phyloP scores from a whole-genome alignment of 2,888 invertebrate species.

The Scaeva pyrastri region DNA sequence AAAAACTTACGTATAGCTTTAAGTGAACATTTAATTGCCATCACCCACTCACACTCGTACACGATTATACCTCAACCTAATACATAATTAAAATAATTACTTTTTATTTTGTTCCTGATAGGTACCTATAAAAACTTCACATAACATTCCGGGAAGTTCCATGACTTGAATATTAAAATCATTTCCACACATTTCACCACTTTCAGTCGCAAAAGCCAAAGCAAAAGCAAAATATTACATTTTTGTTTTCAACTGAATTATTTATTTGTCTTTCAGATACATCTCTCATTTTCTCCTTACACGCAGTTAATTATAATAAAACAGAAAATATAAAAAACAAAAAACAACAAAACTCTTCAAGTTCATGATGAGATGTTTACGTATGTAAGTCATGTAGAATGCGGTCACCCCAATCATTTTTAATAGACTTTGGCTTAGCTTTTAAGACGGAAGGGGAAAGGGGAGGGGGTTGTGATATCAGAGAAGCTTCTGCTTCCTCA shows the following conservation, averaged over 20 bases:
- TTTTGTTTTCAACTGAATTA: constrained; percentile 26
- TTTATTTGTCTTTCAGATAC: constrained; percentile 40
- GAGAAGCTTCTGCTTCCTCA: no score
- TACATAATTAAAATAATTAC: constrained; percentile 7
- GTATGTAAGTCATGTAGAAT: constrained; percentile 32
- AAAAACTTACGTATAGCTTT: no score
- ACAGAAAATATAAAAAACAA: background rate
- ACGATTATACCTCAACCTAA: background rate
- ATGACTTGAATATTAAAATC: constrained; percentile 38
- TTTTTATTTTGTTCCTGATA: constrained; percentile 8
- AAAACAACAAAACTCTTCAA: constrained; percentile 4
- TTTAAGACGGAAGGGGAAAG: no score
- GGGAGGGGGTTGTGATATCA: no score
- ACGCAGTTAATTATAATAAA: constrained; percentile 1
- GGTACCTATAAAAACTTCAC: background rate
- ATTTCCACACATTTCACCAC: background rate
- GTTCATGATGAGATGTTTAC: constrained; percentile 18
- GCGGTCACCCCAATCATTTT: constrained; percentile 4
- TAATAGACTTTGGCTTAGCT: constrained; percentile 6
- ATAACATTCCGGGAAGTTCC: constrained; percentile 20
- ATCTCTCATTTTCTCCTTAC: constrained; percentile 22
- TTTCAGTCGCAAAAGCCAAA: background rate
- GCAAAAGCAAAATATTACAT: background rate
- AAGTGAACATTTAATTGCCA: background rate
- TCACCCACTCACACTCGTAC: constrained; percentile 38